Evolutionary conservation across 2,888 invertebrate genomes (phyloP).

Genomic region (Venusia cambrica): DNA sequence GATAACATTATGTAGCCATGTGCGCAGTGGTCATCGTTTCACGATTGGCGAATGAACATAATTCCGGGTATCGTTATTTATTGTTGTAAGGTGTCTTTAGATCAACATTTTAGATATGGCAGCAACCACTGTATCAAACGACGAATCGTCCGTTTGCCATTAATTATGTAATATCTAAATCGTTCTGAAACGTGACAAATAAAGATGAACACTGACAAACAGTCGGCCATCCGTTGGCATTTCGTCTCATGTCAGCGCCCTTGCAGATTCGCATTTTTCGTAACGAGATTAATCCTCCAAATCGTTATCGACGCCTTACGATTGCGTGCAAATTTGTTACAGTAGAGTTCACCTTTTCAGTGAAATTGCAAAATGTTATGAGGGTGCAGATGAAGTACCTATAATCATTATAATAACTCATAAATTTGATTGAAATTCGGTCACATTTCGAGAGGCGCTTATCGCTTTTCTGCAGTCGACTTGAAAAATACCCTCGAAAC

Average conservation of each 20-base stretch:
- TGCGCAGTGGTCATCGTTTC: too few relatives aligned
- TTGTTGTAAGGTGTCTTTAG: too few relatives aligned
- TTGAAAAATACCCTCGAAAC: slow-evolving; percentile 73
- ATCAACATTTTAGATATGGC: too few relatives aligned
- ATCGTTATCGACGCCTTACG: slow-evolving; percentile 77
- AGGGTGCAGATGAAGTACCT: slow-evolving; percentile 73
- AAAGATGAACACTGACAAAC: slow-evolving; percentile 52
- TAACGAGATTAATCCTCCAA: slow-evolving; percentile 71
- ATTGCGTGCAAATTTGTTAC: slow-evolving; percentile 77
- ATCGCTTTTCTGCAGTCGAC: slow-evolving; percentile 74
- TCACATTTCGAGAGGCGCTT: slow-evolving; percentile 74
- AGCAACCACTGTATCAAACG: too few relatives aligned
- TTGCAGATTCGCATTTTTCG: slow-evolving; percentile 56
- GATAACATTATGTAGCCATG: too few relatives aligned
- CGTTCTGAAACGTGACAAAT: slow-evolving; percentile 41
- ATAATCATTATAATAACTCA: slow-evolving; percentile 80
- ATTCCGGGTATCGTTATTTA: too few relatives aligned
- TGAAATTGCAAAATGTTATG: slow-evolving; percentile 76
- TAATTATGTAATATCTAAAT: slow-evolving; percentile 36
- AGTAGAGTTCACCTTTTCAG: slow-evolving; percentile 77
- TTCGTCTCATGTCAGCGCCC: slow-evolving; percentile 49
- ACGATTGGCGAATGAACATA: too few relatives aligned
- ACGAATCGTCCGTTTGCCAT: slow-evolving; percentile 19
- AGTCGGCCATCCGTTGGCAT: slow-evolving; percentile 47
- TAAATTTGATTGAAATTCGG: slow-evolving; percentile 81